Conservation (phyloP, 1,140 invertebrate species). For the Apis dorsata region DNA sequence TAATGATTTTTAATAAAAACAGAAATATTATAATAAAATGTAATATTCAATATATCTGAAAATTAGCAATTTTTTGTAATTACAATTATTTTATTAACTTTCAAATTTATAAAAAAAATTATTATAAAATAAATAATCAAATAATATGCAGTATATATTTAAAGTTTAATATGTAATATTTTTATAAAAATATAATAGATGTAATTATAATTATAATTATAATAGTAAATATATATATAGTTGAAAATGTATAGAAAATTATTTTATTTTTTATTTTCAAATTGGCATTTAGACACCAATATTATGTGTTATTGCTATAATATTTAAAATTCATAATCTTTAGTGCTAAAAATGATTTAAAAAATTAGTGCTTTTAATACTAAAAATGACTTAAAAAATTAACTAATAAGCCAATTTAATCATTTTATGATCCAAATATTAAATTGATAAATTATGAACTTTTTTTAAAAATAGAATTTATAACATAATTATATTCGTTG, state of each 20-base stretch:
- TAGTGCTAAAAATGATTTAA: neutral
- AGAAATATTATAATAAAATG: neutral
- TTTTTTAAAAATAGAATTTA: neutral
- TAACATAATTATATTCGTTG: neutral
- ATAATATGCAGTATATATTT: too few species aligned
- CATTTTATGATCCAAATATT: neutral
- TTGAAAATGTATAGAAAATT: too few species aligned
- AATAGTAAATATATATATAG: too few species aligned
- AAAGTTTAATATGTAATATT: too few species aligned
- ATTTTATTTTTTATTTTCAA: too few species aligned
- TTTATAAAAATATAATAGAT: too few species aligned
- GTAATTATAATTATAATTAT: too few species aligned
- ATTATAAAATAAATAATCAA: too few species aligned
- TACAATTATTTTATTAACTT: too few species aligned
- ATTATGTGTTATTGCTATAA: neutral
- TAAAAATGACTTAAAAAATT: neutral
- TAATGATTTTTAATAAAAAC: neutral
- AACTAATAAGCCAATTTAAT: neutral
- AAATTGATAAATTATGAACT: neutral
- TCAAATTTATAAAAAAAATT: too few species aligned
- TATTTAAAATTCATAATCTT: neutral
- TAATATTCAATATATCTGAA: too few species aligned
- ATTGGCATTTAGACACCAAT: neutral
- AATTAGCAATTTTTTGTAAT: too few species aligned
- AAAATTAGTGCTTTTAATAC: neutral